Conservation (phyloP, 2,888 invertebrate species). For the Tetragnatha montana region DNA sequence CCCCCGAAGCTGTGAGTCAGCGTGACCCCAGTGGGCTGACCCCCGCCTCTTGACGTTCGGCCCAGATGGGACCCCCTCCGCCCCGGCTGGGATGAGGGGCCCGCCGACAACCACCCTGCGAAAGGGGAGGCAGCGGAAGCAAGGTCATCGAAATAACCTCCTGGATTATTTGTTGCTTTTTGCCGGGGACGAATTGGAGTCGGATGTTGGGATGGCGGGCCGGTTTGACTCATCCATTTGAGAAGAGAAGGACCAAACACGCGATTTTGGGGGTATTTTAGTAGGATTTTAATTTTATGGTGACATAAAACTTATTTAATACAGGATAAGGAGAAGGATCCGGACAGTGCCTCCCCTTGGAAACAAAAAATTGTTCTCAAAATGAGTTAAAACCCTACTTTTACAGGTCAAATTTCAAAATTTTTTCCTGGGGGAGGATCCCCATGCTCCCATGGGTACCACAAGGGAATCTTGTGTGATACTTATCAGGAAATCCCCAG, state of each 20-base stretch:
- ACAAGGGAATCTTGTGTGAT: no score
- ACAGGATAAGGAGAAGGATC: no score
- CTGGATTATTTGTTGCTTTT: neutral
- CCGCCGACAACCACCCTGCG: neutral
- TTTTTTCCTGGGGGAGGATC: no score
- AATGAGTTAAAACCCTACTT: no score
- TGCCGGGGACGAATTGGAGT: neutral
- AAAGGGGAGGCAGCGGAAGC: neutral
- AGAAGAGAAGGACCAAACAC: neutral
- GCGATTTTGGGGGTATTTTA: neutral
- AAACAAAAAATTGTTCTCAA: no score
- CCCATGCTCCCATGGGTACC: no score
- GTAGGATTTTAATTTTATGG: no score
- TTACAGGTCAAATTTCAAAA: no score
- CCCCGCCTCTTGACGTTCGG: constrained; percentile 35
- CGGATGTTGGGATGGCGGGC: neutral
- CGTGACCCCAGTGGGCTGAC: constrained; percentile 35
- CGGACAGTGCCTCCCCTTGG: no score
- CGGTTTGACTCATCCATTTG: neutral
- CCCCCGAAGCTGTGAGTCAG: constrained; percentile 31
- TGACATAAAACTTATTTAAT: no score
- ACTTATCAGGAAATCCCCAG: no score
- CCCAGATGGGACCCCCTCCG: constrained; percentile 61
- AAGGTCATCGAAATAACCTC: neutral
- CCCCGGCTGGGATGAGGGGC: constrained; percentile 1